Percentiles rank a stretch among this genome's conserved stretches.
phyloP scores from a whole-genome alignment of 2,888 invertebrate genomes.

The Drosophila crucigera region DNA sequence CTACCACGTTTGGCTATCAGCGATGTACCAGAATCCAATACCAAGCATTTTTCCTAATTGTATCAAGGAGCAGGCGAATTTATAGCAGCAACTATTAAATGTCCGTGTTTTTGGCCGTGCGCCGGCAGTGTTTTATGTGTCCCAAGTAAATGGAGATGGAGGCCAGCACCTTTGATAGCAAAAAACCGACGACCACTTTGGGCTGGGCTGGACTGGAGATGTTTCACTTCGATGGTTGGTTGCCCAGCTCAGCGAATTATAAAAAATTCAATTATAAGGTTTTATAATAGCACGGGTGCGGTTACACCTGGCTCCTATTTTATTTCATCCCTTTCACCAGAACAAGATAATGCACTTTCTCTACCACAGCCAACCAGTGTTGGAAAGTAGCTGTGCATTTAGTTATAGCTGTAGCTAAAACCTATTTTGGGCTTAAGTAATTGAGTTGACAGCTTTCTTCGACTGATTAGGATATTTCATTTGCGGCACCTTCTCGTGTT shows the following conservation, averaged over 20 bases:
- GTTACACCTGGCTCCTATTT: constrained; percentile 49
- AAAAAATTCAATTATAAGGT: constrained; percentile 77
- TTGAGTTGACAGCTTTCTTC: constrained; percentile 6
- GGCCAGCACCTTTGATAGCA: constrained; percentile 5
- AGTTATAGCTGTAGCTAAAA: constrained; percentile 3
- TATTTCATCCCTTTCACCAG: constrained; percentile 20
- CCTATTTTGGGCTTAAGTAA: constrained; percentile 8
- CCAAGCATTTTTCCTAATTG: constrained; percentile 68
- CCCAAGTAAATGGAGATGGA: constrained; percentile 17
- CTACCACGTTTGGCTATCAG: constrained; percentile 57
- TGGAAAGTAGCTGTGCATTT: constrained; percentile 1
- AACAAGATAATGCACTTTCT: constrained; percentile 49
- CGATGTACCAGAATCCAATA: constrained; percentile 67
- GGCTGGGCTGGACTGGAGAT: constrained; percentile 25
- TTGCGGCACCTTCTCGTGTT: not conserved
- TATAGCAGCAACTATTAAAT: constrained; percentile 71
- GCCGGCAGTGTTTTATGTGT: constrained; percentile 57
- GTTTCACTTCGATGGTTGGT: constrained; percentile 43
- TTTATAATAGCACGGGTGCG: constrained; percentile 62
- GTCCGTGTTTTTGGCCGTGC: constrained; percentile 39
- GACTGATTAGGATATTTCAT: constrained; percentile 9
- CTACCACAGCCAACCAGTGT: not conserved
- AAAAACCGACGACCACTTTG: constrained; percentile 25
- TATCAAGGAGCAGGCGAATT: constrained; percentile 66
- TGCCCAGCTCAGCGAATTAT: constrained; percentile 64